These are phyloP conservation scores for Lepilemur septentrionalis DNA, from an alignment of 2,797 vertebrate species.

Conservation along the genomic window DNA sequence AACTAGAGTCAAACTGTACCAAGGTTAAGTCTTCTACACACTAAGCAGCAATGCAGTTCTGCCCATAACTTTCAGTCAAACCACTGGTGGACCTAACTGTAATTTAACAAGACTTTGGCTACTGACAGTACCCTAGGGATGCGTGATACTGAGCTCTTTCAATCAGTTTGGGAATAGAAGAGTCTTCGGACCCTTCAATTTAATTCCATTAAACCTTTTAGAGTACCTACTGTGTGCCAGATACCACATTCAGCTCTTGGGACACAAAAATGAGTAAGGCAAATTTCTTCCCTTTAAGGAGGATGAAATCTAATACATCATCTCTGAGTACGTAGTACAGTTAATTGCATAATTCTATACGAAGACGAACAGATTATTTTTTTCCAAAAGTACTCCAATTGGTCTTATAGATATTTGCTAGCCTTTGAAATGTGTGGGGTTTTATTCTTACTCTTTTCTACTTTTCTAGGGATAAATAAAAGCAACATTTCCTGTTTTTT, in stretches of 20 bases:
- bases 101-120: not conserved
- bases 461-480: not conserved
- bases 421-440: not conserved
- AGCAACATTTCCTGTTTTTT: not conserved
- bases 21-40: not conserved
- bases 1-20: not conserved
- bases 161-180: not conserved
- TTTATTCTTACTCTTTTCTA: not conserved
- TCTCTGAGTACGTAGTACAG: not conserved
- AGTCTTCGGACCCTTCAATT: not conserved
- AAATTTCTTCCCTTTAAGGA: not conserved
- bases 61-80: not conserved
- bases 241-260: not conserved
- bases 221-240: not conserved
- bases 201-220: not conserved
- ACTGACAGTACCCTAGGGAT: not conserved
- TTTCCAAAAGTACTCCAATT: not conserved
- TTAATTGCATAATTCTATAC: conserved; percentile 14
- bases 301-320: not conserved
- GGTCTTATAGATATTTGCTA: not conserved
- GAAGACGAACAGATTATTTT: conserved; percentile 2
- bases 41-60: not conserved
- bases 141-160: not conserved
- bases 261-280: not conserved
- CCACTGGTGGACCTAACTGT: not conserved